A percentile compares a stretch with the other conserved stretches of the same genome.
phyloP scores from a whole-genome alignment of 30 jellyfish, hydroid and myxozoan genomes.

The Turritopsis rubra region DNA sequence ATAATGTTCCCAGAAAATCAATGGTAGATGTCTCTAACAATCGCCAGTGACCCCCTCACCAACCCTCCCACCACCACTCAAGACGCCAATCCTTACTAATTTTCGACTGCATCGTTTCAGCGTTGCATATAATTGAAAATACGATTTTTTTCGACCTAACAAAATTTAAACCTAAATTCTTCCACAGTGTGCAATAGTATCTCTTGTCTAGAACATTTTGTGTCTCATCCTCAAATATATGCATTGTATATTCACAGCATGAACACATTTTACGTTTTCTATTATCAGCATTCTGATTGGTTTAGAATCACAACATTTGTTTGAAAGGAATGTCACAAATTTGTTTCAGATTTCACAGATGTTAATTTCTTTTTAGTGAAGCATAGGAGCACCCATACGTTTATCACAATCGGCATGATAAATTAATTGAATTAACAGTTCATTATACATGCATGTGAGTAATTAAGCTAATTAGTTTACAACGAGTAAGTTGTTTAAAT shows the following conservation, averaged over 20 bases:
- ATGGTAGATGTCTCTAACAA: too few relatives aligned
- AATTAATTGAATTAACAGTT: neutral
- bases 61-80: too few relatives aligned
- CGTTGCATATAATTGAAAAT: too few relatives aligned
- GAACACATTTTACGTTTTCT: neutral
- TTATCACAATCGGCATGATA: neutral
- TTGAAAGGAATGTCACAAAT: neutral
- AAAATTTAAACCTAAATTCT: too few relatives aligned
- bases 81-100: too few relatives aligned
- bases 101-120: too few relatives aligned
- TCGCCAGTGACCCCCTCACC: too few relatives aligned
- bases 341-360: neutral
- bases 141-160: too few relatives aligned
- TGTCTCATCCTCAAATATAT: neutral
- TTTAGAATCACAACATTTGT: neutral
- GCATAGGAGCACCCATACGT: neutral
- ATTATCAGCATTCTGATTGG: neutral
- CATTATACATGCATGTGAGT: neutral
- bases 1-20: too few relatives aligned
- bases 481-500: neutral
- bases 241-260: neutral
- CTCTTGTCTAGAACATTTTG: too few relatives aligned
- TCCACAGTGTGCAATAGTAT: too few relatives aligned
- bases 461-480: neutral
- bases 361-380: too few relatives aligned